Percentiles rank a stretch among this genome's conserved stretches.
These are phyloP conservation scores for Thera obeliscata DNA, from an alignment of 2,888 invertebrate genomes.

Conservation along the genomic window DNA sequence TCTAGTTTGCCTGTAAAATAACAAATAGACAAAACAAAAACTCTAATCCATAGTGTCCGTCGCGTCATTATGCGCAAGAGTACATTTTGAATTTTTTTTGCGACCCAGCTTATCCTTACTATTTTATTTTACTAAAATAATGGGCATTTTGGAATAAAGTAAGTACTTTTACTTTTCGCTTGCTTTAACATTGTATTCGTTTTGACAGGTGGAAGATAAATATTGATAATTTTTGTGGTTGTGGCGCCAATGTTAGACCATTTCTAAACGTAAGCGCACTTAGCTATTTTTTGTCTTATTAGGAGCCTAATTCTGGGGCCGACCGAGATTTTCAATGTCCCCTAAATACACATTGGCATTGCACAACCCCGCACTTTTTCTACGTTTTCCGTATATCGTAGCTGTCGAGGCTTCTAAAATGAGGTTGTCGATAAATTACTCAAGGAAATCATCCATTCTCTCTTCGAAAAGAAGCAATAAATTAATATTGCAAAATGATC, in stretches of 20 bases:
- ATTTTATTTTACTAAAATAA: conserved; percentile 28
- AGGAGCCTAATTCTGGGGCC: no score
- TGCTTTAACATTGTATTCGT: conserved; percentile 31
- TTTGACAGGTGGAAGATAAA: conserved; percentile 48
- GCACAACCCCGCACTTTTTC: no score
- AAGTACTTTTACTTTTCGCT: conserved; percentile 29
- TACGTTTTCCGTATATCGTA: no score
- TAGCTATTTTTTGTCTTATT: no score
- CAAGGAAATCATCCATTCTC: no score
- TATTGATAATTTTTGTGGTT: conserved; percentile 41
- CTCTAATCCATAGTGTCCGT: conserved; percentile 9
- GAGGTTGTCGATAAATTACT: no score
- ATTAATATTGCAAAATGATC: no score
- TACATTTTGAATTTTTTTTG: conserved; percentile 15
- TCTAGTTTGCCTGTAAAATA: background rate
- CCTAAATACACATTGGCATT: no score
- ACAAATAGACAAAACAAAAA: conserved; percentile 1
- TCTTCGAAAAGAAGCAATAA: no score
- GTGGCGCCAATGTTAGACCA: conserved; percentile 25
- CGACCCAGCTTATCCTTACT: conserved; percentile 23
- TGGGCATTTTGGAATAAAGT: conserved; percentile 6
- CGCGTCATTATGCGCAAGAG: conserved; percentile 26
- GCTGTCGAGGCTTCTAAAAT: no score
- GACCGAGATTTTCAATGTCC: no score
- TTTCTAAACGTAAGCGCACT: no score